Base-by-base conservation (phyloP, 2,888 invertebrate genomes). In the Ischnura elegans region DNA sequence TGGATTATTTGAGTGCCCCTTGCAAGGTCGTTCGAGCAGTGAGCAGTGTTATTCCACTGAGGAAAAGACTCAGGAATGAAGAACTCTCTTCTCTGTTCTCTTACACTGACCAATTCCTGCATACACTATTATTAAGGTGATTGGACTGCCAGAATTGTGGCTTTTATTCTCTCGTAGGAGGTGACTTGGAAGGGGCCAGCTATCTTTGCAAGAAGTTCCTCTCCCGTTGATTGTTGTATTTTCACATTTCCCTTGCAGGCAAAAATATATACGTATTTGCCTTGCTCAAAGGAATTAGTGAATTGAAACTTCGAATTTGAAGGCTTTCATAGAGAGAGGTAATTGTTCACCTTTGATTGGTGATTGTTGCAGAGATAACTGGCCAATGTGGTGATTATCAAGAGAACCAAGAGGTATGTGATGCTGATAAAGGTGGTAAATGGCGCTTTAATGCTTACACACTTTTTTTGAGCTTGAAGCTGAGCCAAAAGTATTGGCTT, bases 401-500 rank as follows among this genome's bases (percentile, higher is more conserved):
- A 61, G 55, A 51, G 51, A 55, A 42, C 51, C 42, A 51, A 36
- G 90, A 61, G 90, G 61, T 76, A 36, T 76, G 90, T 90, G 90
- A 66, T 90, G 46, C 51, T 51, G 36, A 61, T 43, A 61, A 29
- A 90, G 66, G 42, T 90, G 90, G 61, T 61, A 61, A 61, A n/a
- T 90, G 90, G 90, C 66, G 61, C 90, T 61, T 61, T 61, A 61
- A 55, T 90, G 90, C 61, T 90, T 61, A 61, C 43, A 61, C n/a
- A 43, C 43, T 13, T 29, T 29, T 36, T 76, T 76, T 76, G 76
- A 76, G 76, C 76, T 76, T 76, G 76, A 76, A 90, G 90, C 90
- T 90, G 66, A 61, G 43, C 90, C 55, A 90, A 43, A 61, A 42
- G 43, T 90, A 61, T 43, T 43, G n/a, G 90, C 29, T 61, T 90